These are phyloP conservation scores for Acleris sparsana DNA, from an alignment of 2,888 invertebrate species.

Conservation along the genomic window DNA sequence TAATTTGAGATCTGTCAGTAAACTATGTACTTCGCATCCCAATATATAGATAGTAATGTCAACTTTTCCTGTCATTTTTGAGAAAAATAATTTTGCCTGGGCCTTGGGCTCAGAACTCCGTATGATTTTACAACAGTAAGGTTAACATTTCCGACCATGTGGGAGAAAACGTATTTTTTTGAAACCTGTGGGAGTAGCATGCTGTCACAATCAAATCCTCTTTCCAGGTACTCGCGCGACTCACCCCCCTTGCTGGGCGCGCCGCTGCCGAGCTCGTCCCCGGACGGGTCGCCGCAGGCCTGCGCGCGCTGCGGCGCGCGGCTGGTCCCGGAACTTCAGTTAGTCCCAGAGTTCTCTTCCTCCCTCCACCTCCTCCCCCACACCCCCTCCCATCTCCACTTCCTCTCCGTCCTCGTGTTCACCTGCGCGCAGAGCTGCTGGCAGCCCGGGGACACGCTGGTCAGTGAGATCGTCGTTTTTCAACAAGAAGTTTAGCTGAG, in stretches of 20 bases:
- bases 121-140: no score
- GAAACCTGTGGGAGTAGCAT: no score
- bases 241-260: conserved; percentile 84
- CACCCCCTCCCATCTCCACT: conserved; percentile 86
- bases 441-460: conserved; percentile 86
- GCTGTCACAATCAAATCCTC: no score
- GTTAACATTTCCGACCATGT: no score
- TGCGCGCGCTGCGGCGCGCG: conserved; percentile 89
- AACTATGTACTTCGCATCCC: no score
- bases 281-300: conserved; percentile 81
- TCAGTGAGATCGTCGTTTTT: conserved; percentile 88
- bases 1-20: no score
- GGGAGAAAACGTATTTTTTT: no score
- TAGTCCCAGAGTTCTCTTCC: conserved; percentile 91
- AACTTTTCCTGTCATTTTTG: no score
- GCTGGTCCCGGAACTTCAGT: conserved; percentile 91
- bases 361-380: conserved; percentile 85
- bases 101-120: no score
- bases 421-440: conserved; percentile 94
- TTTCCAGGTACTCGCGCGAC: conserved; percentile 88
- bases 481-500: conserved; percentile 87
- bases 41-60: no score
- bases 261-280: conserved; percentile 89
- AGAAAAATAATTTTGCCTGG: no score
- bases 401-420: conserved; percentile 93